Evolutionary conservation across 2,113 vertebrate genomes (phyloP).

Genomic region (Menidia beryllina): DNA sequence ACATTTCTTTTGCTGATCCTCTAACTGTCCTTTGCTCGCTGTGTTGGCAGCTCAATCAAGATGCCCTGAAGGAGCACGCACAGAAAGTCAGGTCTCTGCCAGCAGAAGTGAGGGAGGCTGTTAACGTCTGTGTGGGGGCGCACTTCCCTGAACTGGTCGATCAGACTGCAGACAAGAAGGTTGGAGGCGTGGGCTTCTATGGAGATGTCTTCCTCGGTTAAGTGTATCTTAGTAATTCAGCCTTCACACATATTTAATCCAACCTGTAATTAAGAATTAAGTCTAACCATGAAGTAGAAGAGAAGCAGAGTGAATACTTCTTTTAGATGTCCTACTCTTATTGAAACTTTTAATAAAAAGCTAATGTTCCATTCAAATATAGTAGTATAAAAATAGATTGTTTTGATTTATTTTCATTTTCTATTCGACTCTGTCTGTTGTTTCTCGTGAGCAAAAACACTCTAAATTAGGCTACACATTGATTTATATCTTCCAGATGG

Average conservation of each 20-base stretch:
- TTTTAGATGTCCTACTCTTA: conserved; percentile 37
- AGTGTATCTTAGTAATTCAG: conserved; percentile 15
- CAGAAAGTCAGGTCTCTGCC: conserved; percentile 82
- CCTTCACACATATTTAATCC: background rate
- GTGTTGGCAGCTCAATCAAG: conserved; percentile 85
- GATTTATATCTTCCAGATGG: conserved; percentile 24
- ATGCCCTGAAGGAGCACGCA: conserved; percentile 81
- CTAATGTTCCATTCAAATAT: conserved; percentile 11
- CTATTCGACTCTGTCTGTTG: conserved; percentile 18
- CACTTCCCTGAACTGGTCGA: conserved; percentile 80
- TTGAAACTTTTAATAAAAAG: background rate
- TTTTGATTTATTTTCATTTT: conserved; percentile 17
- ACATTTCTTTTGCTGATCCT: background rate
- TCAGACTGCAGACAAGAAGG: conserved; percentile 51
- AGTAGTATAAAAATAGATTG: conserved; percentile 13
- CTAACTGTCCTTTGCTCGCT: conserved; percentile 24
- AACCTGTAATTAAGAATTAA: conserved; percentile 22
- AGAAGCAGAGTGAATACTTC: conserved; percentile 30
- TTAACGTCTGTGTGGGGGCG: conserved; percentile 79
- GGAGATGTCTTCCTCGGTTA: conserved; percentile 81
- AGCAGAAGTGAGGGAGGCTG: conserved; percentile 80
- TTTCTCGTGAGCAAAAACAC: background rate
- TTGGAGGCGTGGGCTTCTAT: conserved; percentile 54
- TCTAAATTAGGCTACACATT: background rate
- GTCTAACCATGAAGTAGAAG: background rate